Evolutionary conservation across 2,888 invertebrate genomes (phyloP).

Genomic region (Athetis lepigone): DNA sequence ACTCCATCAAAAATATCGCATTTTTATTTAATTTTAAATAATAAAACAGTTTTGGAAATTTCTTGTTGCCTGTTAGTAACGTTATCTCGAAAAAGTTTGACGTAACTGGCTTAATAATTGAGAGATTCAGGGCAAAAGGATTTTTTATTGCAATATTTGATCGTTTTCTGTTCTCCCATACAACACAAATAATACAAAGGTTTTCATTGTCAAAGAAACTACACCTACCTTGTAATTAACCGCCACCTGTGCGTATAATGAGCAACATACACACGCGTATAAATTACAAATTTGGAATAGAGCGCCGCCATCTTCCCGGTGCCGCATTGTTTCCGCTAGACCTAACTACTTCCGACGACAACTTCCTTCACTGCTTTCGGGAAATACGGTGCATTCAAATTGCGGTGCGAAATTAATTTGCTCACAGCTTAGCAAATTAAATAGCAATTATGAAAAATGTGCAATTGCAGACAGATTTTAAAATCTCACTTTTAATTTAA

Average conservation of each 20-base stretch:
- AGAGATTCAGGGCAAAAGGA: too few relatives aligned
- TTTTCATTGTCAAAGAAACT: neutral
- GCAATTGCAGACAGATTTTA: slow-evolving; percentile 16
- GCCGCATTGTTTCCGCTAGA: slow-evolving; percentile 69
- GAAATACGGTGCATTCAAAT: slow-evolving; percentile 56
- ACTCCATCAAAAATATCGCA: too few relatives aligned
- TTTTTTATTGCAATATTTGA: too few relatives aligned
- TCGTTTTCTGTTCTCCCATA: too few relatives aligned
- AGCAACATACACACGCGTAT: slow-evolving; percentile 51
- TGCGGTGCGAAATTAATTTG: slow-evolving; percentile 49
- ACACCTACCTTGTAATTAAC: neutral
- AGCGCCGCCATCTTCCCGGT: slow-evolving; percentile 71
- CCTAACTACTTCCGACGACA: slow-evolving; percentile 77
- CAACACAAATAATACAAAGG: too few relatives aligned
- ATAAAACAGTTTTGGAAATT: too few relatives aligned
- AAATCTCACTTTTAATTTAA: slow-evolving; percentile 14
- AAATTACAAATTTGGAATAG: slow-evolving; percentile 71
- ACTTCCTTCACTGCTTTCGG: slow-evolving; percentile 68
- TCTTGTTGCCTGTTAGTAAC: too few relatives aligned
- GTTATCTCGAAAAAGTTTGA: too few relatives aligned
- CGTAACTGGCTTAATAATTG: too few relatives aligned
- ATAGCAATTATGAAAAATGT: slow-evolving; percentile 42
- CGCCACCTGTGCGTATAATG: neutral
- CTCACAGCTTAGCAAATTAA: slow-evolving; percentile 42
- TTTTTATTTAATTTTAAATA: too few relatives aligned